These are phyloP conservation scores for Microcebus murinus DNA, from an alignment of 2,113 vertebrate genomes.

Conservation along the genomic window DNA sequence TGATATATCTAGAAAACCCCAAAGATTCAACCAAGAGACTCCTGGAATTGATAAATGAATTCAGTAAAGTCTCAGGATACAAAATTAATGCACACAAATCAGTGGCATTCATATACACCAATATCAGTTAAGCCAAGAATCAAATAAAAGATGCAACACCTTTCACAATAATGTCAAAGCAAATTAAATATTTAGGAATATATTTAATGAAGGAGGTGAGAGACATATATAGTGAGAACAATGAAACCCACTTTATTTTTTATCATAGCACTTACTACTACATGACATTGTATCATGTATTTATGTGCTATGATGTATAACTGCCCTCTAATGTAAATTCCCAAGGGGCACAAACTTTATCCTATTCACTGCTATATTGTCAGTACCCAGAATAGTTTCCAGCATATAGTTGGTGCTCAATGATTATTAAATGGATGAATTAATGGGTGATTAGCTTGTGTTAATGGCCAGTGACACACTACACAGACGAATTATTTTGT, in stretches of 20 bases:
- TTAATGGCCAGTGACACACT: background rate
- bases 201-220: too few relatives aligned
- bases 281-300: background rate
- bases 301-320: background rate
- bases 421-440: background rate
- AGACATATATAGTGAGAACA: too few relatives aligned
- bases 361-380: background rate
- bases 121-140: too few relatives aligned
- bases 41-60: too few relatives aligned
- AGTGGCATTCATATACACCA: too few relatives aligned
- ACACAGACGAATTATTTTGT: background rate
- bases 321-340: background rate
- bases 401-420: background rate
- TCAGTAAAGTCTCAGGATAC: too few relatives aligned
- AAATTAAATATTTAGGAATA: too few relatives aligned
- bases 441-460: background rate
- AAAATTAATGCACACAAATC: too few relatives aligned
- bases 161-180: too few relatives aligned
- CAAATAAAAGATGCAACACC: too few relatives aligned
- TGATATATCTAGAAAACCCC: too few relatives aligned
- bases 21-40: too few relatives aligned
- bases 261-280: background rate
- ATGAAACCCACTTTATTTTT: background rate
- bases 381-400: background rate
- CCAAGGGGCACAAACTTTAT: background rate